phyloP scores from a whole-genome alignment of 1,140 invertebrate species.

The Plutomurus gul region DNA sequence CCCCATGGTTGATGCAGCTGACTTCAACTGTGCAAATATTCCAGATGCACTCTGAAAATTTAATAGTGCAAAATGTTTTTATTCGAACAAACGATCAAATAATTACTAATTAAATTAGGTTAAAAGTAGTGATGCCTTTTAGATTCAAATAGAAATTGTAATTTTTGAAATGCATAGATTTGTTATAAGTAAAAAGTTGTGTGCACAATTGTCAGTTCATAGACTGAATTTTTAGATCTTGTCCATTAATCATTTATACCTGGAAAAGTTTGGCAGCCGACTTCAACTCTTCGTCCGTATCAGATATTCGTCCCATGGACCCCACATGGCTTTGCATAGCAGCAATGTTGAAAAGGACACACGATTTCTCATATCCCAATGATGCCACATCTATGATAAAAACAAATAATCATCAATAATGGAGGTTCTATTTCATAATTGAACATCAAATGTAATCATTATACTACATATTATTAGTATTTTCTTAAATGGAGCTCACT shows the following conservation, averaged over 20 bases:
- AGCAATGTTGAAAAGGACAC: slow-evolving; percentile 96
- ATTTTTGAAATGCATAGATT: too few species aligned
- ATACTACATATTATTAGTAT: background rate
- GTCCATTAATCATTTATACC: slow-evolving; percentile 60
- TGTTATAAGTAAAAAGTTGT: too few species aligned
- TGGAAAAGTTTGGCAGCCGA: slow-evolving; percentile 89
- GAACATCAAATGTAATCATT: background rate
- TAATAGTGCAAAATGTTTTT: background rate
- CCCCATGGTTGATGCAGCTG: slow-evolving; percentile 76
- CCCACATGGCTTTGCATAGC: slow-evolving; percentile 90
- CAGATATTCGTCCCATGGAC: slow-evolving; percentile 73
- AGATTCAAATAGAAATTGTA: too few species aligned
- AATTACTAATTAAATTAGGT: background rate
- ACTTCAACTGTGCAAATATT: slow-evolving; percentile 86
- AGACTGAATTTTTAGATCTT: too few species aligned
- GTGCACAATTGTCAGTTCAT: too few species aligned
- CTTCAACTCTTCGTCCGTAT: slow-evolving; percentile 93
- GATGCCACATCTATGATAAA: slow-evolving; percentile 73
- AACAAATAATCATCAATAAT: background rate
- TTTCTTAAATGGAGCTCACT: slow-evolving; percentile 68
- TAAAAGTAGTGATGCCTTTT: too few species aligned
- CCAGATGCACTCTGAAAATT: slow-evolving; percentile 69
- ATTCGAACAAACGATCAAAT: background rate
- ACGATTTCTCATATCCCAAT: slow-evolving; percentile 89
- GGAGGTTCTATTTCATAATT: background rate